These are phyloP conservation scores for Microcebus lehilahytsara DNA, from an alignment of 2,113 vertebrate genomes.

Conservation along the genomic window DNA sequence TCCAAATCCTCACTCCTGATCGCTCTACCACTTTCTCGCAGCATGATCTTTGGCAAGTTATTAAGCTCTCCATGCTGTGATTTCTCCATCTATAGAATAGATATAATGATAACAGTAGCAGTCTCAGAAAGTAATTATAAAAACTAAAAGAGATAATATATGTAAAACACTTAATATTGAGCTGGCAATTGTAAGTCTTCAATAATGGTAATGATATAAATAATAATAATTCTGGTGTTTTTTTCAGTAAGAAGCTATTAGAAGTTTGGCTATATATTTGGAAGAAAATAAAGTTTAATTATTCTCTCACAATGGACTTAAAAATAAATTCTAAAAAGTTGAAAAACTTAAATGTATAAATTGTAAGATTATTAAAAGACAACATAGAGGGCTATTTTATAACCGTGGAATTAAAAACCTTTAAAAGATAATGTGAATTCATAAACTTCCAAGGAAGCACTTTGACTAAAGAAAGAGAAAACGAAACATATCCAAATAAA, in stretches of 20 bases:
- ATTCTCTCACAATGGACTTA: background rate
- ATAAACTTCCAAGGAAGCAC: background rate
- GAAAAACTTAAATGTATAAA: background rate
- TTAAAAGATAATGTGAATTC: background rate
- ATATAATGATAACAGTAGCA: background rate
- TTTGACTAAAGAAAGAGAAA: background rate
- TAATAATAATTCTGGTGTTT: background rate
- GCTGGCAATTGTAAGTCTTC: background rate
- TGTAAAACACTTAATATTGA: background rate
- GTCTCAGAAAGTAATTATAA: background rate
- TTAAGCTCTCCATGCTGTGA: background rate
- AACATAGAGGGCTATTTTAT: background rate
- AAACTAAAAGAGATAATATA: background rate
- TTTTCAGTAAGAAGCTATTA: background rate
- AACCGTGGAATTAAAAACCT: background rate
- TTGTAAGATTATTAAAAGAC: conserved; percentile 7
- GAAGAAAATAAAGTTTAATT: background rate
- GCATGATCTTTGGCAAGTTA: background rate
- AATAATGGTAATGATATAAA: background rate
- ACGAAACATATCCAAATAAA: background rate
- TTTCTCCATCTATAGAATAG: background rate
- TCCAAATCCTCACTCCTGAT: background rate
- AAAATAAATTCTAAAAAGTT: background rate
- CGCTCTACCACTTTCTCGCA: background rate
- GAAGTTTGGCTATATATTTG: background rate